Evolutionary conservation across 2,888 invertebrate species (phyloP).

Genomic region (Tyria jacobaeae): DNA sequence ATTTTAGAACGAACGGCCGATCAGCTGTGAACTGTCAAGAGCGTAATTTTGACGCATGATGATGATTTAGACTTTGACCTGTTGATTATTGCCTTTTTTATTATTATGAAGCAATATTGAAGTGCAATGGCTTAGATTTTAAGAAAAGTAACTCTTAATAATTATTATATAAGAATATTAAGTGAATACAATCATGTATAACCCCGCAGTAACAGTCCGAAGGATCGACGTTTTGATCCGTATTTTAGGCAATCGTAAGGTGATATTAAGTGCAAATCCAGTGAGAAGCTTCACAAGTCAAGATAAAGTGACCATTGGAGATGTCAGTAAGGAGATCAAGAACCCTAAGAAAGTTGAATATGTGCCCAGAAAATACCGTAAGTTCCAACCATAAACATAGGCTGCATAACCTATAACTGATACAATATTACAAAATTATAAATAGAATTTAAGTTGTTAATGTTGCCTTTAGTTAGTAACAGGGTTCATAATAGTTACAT

Average conservation of each 20-base stretch:
- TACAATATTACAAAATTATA: background rate
- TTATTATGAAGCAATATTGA: slow-evolving; percentile 34
- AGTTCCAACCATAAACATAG: slow-evolving; percentile 69
- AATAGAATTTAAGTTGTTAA: too few species aligned
- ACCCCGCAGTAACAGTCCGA: slow-evolving; percentile 74
- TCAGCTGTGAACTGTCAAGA: slow-evolving; percentile 42
- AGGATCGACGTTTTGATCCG: slow-evolving; percentile 83
- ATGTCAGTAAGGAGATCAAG: slow-evolving; percentile 88
- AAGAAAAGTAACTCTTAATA: slow-evolving; percentile 19
- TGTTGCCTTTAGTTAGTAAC: too few species aligned
- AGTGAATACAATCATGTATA: slow-evolving; percentile 66
- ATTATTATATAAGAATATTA: slow-evolving; percentile 28
- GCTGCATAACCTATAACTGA: slow-evolving; percentile 47
- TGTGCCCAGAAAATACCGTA: slow-evolving; percentile 94
- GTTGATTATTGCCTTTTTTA: slow-evolving; percentile 57
- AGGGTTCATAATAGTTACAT: too few species aligned
- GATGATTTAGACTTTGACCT: slow-evolving; percentile 77
- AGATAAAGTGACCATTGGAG: slow-evolving; percentile 90
- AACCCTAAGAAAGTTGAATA: slow-evolving; percentile 90
- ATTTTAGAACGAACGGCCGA: slow-evolving; percentile 18
- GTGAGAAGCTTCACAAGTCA: slow-evolving; percentile 79
- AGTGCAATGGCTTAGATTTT: slow-evolving; percentile 35
- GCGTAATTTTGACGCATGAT: slow-evolving; percentile 47
- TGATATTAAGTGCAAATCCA: slow-evolving; percentile 69
- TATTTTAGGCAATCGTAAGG: slow-evolving; percentile 76